phyloP scores from a whole-genome alignment of 2,797 vertebrate species.

The Pseudochromis fuscus region DNA sequence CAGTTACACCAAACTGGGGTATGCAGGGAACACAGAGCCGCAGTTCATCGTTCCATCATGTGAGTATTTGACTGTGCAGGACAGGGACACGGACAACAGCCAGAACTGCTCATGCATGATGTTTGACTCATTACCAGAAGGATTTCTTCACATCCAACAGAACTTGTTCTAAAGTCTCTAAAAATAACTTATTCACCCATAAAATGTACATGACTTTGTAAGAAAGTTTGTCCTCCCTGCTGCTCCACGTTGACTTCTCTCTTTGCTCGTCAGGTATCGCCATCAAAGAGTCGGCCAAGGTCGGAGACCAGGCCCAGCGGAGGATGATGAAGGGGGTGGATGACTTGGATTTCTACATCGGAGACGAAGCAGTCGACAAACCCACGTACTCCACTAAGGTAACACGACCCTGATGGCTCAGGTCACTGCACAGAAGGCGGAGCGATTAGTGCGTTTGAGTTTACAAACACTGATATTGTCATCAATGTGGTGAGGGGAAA shows the following conservation, averaged over 20 bases:
- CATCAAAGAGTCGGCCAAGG: constrained; percentile 98
- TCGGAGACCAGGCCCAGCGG: constrained; percentile 97
- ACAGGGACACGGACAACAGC: neutral
- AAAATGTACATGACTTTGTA: neutral
- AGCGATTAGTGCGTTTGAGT: neutral
- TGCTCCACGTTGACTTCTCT: constrained; percentile 3
- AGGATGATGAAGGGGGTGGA: constrained; percentile 98
- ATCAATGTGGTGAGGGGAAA: neutral
- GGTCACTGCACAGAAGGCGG: constrained; percentile 5
- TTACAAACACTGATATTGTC: neutral
- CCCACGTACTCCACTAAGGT: constrained; percentile 98
- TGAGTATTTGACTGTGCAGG: constrained; percentile 83
- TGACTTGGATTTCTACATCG: constrained; percentile 98
- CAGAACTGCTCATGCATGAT: neutral
- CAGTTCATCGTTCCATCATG: constrained; percentile 99
- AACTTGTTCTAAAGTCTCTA: too few species aligned
- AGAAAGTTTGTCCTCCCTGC: neutral
- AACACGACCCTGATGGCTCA: constrained; percentile 16
- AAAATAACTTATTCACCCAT: neutral
- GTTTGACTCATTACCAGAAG: neutral
- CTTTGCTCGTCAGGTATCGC: constrained; percentile 90
- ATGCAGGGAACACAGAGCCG: constrained; percentile 98
- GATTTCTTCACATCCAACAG: too few species aligned
- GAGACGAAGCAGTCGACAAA: constrained; percentile 98
- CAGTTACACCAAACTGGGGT: constrained; percentile 98